These are phyloP conservation scores for Nibea albiflora DNA, from an alignment of 2,113 vertebrate genomes.

Conservation along the genomic window DNA sequence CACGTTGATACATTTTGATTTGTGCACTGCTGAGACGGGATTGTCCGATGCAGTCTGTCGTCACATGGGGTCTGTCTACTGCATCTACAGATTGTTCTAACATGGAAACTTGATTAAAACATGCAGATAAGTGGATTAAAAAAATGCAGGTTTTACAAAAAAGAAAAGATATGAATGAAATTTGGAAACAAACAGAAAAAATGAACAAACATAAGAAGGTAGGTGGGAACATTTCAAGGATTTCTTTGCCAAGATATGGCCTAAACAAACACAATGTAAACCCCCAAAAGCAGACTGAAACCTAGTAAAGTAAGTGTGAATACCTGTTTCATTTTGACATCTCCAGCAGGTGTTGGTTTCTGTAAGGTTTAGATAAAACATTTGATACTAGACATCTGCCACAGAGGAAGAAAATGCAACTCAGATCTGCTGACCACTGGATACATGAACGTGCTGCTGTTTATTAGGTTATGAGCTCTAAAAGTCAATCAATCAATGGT, in stretches of 20 bases:
- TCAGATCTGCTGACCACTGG: slow-evolving; percentile 26
- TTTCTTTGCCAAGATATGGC: background rate
- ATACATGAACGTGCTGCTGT: background rate
- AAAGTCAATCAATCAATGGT: slow-evolving; percentile 16
- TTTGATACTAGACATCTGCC: slow-evolving; percentile 64
- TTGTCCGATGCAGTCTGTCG: slow-evolving; percentile 25
- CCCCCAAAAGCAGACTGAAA: slow-evolving; percentile 38
- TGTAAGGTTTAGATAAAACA: slow-evolving; percentile 82
- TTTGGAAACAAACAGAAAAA: background rate
- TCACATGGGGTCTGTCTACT: slow-evolving; percentile 52
- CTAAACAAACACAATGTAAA: slow-evolving; percentile 21
- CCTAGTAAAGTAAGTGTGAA: slow-evolving; percentile 56
- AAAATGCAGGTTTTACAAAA: slow-evolving; percentile 11
- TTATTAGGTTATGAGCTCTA: background rate
- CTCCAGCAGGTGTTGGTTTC: slow-evolving; percentile 88
- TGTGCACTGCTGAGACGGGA: background rate
- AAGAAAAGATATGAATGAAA: background rate
- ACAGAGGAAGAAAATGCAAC: slow-evolving; percentile 51
- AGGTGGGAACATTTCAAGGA: slow-evolving; percentile 23
- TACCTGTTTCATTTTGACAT: slow-evolving; percentile 89
- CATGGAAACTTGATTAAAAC: slow-evolving; percentile 17
- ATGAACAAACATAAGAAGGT: background rate
- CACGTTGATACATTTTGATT: background rate
- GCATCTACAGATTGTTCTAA: slow-evolving; percentile 12
- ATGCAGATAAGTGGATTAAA: slow-evolving; percentile 37